Evolutionary conservation across 2,113 vertebrate genomes (phyloP), one percentile per base, ranked within the genome.

Genomic region (Gnathonemus longibarbis): DNA sequence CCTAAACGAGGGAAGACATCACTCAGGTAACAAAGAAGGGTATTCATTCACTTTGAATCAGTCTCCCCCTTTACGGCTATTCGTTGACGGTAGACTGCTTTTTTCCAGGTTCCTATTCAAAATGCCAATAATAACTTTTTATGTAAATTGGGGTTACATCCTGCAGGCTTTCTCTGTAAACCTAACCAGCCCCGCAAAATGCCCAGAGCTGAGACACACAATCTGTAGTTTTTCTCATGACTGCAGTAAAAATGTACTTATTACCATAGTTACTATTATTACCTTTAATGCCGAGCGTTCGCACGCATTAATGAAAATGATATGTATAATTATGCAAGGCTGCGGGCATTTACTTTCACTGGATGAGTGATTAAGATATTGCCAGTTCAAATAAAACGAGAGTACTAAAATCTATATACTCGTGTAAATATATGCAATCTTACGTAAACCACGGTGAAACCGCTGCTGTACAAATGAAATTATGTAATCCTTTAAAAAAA

Each of bases 191-290:
- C 74, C n/a, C 35, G 74, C 35, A 42, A 80, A 35, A 15, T 19
- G 31, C 15, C 74, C 74, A 80, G 39, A 80, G 15, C 74, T 42
- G 35, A 39, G 74, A 42, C 74, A 80, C 6, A 11, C 35, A 80
- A 42, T 80, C 35, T 19, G 19, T 42, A 42, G 31, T 15, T 80
- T 35, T 70, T 74, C 66, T 74, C 66, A 74, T 80, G 62, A 70
- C 62, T 70, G 74, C 39, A 42, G 31, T 80, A 80, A 80, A 77
- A 80, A 80, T 80, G 74, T 42, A 80, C 74, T 80, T 80, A 80
- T 80, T 19, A 80, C 35, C 74, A 80, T 80, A 80, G 74, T 80
- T 80, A 80, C n/a, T 77, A 77, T 77, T 77, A 77, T 80, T 77
- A 39, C 35, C 74, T 42, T 80, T 80, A 80, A 80, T 35, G 35